A percentile compares a stretch with the other conserved stretches of the same genome.
These are phyloP conservation scores for Saccostrea glomerata DNA, from an alignment of 1,140 invertebrate genomes.

Conservation along the genomic window DNA sequence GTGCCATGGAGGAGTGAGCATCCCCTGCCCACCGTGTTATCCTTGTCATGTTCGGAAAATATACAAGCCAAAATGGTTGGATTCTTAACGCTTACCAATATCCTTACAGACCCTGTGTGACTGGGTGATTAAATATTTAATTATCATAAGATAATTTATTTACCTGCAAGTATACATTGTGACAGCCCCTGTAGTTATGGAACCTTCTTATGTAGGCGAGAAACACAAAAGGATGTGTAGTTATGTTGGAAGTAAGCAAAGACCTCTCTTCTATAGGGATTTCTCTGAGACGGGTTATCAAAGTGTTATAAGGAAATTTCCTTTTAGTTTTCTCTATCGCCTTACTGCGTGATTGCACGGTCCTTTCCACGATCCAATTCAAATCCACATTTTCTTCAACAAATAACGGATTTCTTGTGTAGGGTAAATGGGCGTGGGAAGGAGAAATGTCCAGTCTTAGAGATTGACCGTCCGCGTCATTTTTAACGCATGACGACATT, in stretches of 20 bases:
- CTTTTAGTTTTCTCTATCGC: neutral
- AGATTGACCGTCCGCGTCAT: neutral
- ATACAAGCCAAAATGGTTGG: too few relatives aligned
- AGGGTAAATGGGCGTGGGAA: neutral
- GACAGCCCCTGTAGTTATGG: constrained; percentile 1
- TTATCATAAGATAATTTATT: neutral
- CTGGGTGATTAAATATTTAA: neutral
- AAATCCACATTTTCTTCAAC: constrained; percentile 3
- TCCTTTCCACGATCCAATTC: neutral
- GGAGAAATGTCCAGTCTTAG: neutral
- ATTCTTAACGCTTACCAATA: too few relatives aligned
- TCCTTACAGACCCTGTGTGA: too few relatives aligned
- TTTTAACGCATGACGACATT: neutral
- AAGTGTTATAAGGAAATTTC: neutral
- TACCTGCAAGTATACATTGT: constrained; percentile 21
- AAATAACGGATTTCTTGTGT: neutral
- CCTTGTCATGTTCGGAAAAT: too few relatives aligned
- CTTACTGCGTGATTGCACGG: neutral
- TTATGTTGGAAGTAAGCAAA: neutral
- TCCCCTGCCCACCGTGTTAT: too few relatives aligned
- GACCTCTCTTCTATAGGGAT: neutral
- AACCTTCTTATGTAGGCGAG: constrained; percentile 5
- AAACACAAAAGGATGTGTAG: neutral
- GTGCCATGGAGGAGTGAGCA: too few relatives aligned
- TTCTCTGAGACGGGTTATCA: neutral